Conservation (phyloP, 37 sponge, comb jelly and placozoan genomes). For the Dysidea cf. avara region DNA sequence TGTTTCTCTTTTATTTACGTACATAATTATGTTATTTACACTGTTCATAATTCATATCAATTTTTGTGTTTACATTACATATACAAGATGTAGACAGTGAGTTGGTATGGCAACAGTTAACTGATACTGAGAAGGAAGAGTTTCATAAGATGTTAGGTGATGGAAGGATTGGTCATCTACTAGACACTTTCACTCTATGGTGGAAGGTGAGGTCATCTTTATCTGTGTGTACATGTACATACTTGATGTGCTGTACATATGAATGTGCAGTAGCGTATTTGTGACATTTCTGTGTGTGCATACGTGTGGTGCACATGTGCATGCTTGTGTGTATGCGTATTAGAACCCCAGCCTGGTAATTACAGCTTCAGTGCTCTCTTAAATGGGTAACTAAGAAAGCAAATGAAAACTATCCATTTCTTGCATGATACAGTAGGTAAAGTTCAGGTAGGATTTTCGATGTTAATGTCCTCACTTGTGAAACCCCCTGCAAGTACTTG, state of each 20-base stretch:
- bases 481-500: no score
- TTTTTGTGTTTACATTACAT: background rate
- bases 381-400: no score
- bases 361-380: no score
- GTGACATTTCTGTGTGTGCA: background rate
- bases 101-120: constrained; percentile 59
- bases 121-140: constrained; percentile 49
- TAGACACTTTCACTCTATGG: constrained; percentile 56
- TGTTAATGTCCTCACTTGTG: no score
- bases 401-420: no score
- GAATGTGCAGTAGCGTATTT: background rate
- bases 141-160: constrained; percentile 35
- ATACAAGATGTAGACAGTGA: constrained; percentile 39
- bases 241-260: background rate
- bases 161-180: constrained; percentile 40
- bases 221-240: no score
- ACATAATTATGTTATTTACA: no score
- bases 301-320: no score
- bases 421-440: no score
- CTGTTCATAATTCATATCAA: constrained; percentile 12
- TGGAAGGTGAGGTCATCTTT: constrained; percentile 72
- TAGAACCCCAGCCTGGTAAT: no score
- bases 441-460: no score
- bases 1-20: no score
- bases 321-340: background rate